These are phyloP conservation scores for Oreochromis spilurus DNA, from an alignment of 2,113 vertebrate genomes.

Conservation along the genomic window DNA sequence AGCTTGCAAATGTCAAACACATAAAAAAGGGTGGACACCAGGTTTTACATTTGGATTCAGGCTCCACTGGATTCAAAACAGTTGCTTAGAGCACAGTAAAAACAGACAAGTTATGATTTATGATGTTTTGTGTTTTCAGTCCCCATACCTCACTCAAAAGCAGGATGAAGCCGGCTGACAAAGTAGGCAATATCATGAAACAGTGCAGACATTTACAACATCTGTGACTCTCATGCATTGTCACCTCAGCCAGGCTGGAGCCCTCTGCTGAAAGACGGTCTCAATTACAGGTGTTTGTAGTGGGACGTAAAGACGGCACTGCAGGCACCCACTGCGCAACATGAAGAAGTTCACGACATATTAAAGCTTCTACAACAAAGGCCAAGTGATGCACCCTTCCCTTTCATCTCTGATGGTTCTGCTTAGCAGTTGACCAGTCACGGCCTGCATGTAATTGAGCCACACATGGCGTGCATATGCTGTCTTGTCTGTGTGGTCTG, in stretches of 20 bases:
- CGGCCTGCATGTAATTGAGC: constrained; percentile 51
- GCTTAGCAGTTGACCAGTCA: constrained; percentile 34
- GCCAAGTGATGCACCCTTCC: neutral
- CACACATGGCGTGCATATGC: constrained; percentile 67
- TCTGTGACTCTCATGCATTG: neutral
- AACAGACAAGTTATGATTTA: neutral
- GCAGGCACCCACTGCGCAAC: neutral
- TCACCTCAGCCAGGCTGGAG: constrained; percentile 15
- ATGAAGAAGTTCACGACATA: neutral
- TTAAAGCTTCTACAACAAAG: neutral
- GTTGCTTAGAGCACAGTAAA: constrained; percentile 24
- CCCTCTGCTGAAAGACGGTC: constrained; percentile 44
- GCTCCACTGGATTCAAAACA: neutral
- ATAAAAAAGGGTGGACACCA: neutral
- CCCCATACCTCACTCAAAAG: neutral
- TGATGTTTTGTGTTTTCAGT: neutral
- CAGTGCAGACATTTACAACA: neutral
- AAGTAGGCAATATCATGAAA: neutral
- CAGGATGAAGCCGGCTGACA: neutral
- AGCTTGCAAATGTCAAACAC: neutral
- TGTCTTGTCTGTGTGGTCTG: constrained; percentile 67
- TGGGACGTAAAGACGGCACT: neutral
- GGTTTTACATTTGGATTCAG: neutral
- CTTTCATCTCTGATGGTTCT: constrained; percentile 2
- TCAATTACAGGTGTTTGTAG: constrained; percentile 7